phyloP scores from a whole-genome alignment of 2,113 vertebrate genomes.

The Bettongia penicillata region DNA sequence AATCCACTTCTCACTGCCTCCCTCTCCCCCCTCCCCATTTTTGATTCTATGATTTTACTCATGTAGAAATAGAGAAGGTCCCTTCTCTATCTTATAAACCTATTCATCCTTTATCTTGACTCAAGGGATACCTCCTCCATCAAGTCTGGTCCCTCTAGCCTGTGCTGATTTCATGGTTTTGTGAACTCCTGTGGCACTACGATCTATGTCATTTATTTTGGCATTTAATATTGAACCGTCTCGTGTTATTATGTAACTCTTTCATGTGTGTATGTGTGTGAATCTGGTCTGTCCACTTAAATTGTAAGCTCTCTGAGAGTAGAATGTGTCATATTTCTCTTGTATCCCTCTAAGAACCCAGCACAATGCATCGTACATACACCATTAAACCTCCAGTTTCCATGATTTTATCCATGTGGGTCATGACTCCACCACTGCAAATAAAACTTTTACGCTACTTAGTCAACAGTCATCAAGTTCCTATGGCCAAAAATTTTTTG shows the following conservation, averaged over 20 bases:
- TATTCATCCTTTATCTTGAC: neutral
- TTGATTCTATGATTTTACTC: neutral
- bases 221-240: neutral
- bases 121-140: neutral
- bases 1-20: neutral
- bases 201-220: neutral
- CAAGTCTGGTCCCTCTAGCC: neutral
- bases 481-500: neutral
- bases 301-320: neutral
- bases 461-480: neutral
- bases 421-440: neutral
- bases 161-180: neutral
- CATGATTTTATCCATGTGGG: neutral
- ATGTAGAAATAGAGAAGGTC: neutral
- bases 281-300: neutral
- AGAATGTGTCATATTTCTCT: neutral
- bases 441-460: neutral
- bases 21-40: neutral
- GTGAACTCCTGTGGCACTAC: neutral
- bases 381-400: neutral
- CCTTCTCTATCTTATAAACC: neutral
- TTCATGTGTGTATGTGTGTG: neutral
- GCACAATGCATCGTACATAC: neutral
- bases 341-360: neutral
- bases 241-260: neutral